A percentile compares a stretch with the other conserved stretches of the same genome.
These are phyloP conservation scores for Aethina tumida DNA, from an alignment of 1,140 invertebrate genomes.

Conservation along the genomic window DNA sequence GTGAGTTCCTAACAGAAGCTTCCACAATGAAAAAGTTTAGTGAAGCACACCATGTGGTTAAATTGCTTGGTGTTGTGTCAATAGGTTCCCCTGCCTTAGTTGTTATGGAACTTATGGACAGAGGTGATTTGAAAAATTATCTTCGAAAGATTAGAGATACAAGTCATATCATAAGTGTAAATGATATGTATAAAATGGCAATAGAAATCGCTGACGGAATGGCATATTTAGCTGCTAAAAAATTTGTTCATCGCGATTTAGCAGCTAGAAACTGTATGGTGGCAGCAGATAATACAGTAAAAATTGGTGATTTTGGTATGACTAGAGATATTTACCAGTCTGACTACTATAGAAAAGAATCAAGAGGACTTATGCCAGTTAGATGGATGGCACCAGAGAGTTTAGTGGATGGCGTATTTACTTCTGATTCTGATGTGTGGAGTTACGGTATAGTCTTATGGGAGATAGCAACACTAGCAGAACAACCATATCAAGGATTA, in stretches of 20 bases:
- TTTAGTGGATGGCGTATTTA: constrained; percentile 63
- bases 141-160: constrained; percentile 39
- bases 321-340: constrained; percentile 66
- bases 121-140: constrained; percentile 61
- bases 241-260: constrained; percentile 67
- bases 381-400: constrained; percentile 76
- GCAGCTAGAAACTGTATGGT: constrained; percentile 76
- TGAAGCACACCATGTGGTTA: constrained; percentile 50
- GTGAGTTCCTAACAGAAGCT: constrained; percentile 90
- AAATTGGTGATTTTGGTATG: constrained; percentile 62
- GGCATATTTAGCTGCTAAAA: constrained; percentile 61
- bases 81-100: constrained; percentile 53
- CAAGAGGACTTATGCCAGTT: constrained; percentile 52
- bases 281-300: constrained; percentile 52
- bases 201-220: constrained; percentile 73
- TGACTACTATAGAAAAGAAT: constrained; percentile 62
- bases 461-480: constrained; percentile 65
- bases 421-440: constrained; percentile 66
- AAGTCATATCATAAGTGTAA: constrained; percentile 27
- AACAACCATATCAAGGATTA: constrained; percentile 67
- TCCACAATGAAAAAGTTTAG: constrained; percentile 89
- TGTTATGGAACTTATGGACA: constrained; percentile 68
- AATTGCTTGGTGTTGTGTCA: constrained; percentile 61
- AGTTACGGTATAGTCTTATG: constrained; percentile 65
- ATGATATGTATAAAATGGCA: constrained; percentile 50